Conservation (phyloP, 2,797 vertebrate genomes). For the Kryptopterus vitreolus region DNA sequence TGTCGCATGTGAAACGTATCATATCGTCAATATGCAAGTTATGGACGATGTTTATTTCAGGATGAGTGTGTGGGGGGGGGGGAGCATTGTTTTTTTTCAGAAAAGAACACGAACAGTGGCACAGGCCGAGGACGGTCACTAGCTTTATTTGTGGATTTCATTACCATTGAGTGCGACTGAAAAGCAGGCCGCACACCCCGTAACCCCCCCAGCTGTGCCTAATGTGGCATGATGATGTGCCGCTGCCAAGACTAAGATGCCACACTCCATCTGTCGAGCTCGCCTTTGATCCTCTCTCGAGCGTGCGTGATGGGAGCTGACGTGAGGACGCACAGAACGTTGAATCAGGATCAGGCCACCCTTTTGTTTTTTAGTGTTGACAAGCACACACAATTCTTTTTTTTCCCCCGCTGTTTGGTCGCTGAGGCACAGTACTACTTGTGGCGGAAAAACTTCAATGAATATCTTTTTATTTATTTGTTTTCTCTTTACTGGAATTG, state of each 20-base stretch:
- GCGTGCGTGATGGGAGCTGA: constrained; percentile 67
- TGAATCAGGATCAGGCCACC: constrained; percentile 64
- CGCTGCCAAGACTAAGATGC: constrained; percentile 62
- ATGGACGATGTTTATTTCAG: not conserved
- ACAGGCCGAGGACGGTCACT: not conserved
- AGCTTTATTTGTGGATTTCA: not conserved
- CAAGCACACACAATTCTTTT: constrained; percentile 39
- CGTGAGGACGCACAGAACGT: constrained; percentile 61
- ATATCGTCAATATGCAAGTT: not conserved
- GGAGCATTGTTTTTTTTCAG: not conserved
- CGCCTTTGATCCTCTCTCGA: constrained; percentile 69
- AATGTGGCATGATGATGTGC: constrained; percentile 64
- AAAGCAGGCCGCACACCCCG: constrained; percentile 24
- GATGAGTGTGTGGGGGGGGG: no score
- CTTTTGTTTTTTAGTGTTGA: constrained; percentile 42
- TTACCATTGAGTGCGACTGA: not conserved
- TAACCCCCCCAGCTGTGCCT: constrained; percentile 53
- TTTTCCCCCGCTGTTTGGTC: constrained; percentile 20
- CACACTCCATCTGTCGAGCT: constrained; percentile 65
- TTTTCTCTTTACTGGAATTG: constrained; percentile 11
- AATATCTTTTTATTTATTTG: not conserved
- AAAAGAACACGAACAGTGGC: not conserved
- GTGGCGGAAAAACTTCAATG: constrained; percentile 25
- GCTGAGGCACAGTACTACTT: constrained; percentile 31
- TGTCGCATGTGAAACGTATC: not conserved